These are phyloP conservation scores for Pachyramphus minor DNA, from an alignment of 2,113 vertebrate genomes.

Conservation along the genomic window DNA sequence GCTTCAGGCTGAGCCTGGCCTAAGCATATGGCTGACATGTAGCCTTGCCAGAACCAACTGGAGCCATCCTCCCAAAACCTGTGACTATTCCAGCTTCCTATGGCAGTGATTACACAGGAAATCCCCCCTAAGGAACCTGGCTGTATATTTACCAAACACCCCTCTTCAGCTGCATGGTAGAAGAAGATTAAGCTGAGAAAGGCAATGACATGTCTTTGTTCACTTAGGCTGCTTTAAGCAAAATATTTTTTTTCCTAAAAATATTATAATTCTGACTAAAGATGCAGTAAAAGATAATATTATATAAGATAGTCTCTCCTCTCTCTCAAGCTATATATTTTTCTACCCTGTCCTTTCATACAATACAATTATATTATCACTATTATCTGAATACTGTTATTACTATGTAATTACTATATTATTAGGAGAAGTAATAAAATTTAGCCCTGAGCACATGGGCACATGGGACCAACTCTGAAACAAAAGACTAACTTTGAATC, in stretches of 20 bases:
- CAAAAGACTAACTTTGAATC: not conserved
- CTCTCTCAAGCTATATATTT: not conserved
- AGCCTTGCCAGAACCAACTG: not conserved
- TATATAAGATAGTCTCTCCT: not conserved
- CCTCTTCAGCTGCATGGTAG: not conserved
- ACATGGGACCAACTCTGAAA: not conserved
- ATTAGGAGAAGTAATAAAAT: not conserved
- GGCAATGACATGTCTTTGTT: not conserved
- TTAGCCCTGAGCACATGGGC: not conserved
- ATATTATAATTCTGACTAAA: not conserved
- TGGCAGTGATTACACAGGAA: not conserved
- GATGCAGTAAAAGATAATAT: not conserved
- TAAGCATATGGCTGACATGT: not conserved
- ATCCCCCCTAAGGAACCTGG: not conserved
- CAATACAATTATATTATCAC: not conserved
- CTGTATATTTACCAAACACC: not conserved
- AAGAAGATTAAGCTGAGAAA: not conserved
- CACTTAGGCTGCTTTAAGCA: not conserved
- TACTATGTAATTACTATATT: too few species aligned
- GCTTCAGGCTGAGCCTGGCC: not conserved
- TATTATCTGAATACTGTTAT: not conserved
- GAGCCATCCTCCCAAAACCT: not conserved
- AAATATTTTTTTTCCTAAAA: not conserved
- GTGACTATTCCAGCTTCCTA: not conserved
- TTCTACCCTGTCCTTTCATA: not conserved